Conservation (phyloP, 2,888 invertebrate genomes). For the Drosophila falleni region DNA sequence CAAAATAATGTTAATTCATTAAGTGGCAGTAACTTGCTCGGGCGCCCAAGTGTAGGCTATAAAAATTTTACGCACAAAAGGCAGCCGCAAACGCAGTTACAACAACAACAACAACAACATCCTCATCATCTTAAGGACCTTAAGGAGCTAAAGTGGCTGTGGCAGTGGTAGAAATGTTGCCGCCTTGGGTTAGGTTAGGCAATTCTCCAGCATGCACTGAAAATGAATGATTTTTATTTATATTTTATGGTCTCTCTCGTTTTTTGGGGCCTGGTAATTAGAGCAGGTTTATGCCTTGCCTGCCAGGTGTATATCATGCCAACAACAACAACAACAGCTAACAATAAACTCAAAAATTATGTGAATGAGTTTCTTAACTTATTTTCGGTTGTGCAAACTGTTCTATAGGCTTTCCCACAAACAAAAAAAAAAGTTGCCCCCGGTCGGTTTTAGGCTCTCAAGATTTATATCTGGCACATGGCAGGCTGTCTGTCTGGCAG, state of each 20-base stretch:
- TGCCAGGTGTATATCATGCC: conserved; percentile 71
- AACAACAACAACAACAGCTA: conserved; percentile 32
- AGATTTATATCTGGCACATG: conserved; percentile 80
- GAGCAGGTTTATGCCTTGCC: conserved; percentile 73
- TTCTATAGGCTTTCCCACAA: conserved; percentile 14
- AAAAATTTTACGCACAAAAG: conserved; percentile 75
- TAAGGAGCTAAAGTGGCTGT: conserved; percentile 27
- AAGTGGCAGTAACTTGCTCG: conserved; percentile 78
- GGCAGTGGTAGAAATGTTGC: conserved; percentile 25
- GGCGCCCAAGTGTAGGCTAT: conserved; percentile 78
- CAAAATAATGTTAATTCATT: conserved; percentile 82
- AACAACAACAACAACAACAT: conserved; percentile 17
- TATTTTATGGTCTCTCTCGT: conserved; percentile 69
- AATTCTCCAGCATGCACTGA: conserved; percentile 49
- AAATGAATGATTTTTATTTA: conserved; percentile 81
- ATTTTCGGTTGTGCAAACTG: conserved; percentile 51
- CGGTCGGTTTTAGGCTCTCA: conserved; percentile 43
- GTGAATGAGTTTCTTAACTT: conserved; percentile 81
- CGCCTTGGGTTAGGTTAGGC: conserved; percentile 50
- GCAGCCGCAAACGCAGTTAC: conserved; percentile 38
- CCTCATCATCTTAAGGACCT: conserved; percentile 50
- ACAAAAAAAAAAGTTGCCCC: conserved; percentile 38
- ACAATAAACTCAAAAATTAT: conserved; percentile 81
- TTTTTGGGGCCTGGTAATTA: conserved; percentile 67
- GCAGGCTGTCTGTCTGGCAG: conserved; percentile 47